These are phyloP conservation scores for Allobates femoralis DNA, from an alignment of 2,797 vertebrate species.

Conservation along the genomic window DNA sequence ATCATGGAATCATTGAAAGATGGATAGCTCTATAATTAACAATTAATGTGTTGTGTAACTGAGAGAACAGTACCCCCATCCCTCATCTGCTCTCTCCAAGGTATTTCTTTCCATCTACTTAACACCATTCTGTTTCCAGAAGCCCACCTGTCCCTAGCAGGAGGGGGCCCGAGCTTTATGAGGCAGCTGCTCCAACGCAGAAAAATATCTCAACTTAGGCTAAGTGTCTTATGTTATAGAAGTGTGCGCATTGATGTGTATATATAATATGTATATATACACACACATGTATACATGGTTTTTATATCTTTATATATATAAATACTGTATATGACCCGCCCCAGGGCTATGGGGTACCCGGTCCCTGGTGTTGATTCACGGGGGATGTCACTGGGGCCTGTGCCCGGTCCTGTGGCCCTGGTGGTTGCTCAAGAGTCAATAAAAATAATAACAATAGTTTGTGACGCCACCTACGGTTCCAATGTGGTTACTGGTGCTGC, in stretches of 20 bases:
- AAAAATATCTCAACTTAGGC: conserved; percentile 16
- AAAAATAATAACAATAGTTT: too few species aligned
- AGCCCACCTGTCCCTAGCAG: conserved; percentile 56
- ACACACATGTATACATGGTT: neutral
- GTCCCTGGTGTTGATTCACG: too few species aligned
- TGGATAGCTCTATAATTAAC: conserved; percentile 41
- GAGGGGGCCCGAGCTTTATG: conserved; percentile 43
- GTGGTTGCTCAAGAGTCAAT: too few species aligned
- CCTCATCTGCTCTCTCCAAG: conserved; percentile 48
- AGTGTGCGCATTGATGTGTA: neutral
- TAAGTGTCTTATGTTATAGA: neutral
- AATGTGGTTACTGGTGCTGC: too few species aligned
- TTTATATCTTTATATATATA: too few species aligned
- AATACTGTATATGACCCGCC: too few species aligned
- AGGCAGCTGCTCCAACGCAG: conserved; percentile 48
- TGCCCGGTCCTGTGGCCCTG: too few species aligned
- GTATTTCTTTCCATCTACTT: conserved; percentile 54
- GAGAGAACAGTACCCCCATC: conserved; percentile 34
- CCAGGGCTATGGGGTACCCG: too few species aligned
- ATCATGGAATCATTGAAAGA: conserved; percentile 32
- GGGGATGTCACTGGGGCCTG: too few species aligned
- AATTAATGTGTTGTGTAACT: conserved; percentile 32
- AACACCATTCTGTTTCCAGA: conserved; percentile 54
- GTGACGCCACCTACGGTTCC: too few species aligned
- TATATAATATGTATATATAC: neutral